A percentile compares a stretch with the other conserved stretches of the same genome.
phyloP scores from a whole-genome alignment of 92 coral and sea anemone species.

The Heteractis magnifica region DNA sequence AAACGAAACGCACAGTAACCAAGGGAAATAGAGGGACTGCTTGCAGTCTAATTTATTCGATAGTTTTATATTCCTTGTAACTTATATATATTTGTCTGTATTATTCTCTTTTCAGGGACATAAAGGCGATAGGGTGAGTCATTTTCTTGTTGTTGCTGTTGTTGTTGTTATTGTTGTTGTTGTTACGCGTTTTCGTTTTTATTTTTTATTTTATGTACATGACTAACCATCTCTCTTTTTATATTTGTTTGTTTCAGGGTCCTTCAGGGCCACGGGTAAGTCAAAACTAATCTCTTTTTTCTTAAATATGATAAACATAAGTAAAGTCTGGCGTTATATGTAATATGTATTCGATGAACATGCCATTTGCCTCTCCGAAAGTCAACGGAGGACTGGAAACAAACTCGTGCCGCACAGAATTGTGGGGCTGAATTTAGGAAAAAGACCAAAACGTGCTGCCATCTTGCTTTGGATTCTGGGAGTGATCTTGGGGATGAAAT shows the following conservation, averaged over 20 bases:
- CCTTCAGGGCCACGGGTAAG: conserved; percentile 67
- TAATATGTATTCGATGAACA: too few species aligned
- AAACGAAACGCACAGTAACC: too few species aligned
- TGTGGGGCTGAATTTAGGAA: too few species aligned
- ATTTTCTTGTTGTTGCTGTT: background rate
- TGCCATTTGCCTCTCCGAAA: too few species aligned
- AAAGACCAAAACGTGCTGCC: too few species aligned
- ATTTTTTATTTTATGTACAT: background rate
- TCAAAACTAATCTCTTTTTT: background rate
- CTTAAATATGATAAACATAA: too few species aligned
- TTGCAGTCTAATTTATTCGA: background rate
- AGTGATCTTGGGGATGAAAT: too few species aligned
- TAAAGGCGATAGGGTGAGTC: conserved; percentile 33
- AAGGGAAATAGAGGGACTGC: too few species aligned
- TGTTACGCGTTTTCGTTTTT: background rate
- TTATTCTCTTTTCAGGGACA: conserved; percentile 6
- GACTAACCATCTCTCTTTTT: background rate
- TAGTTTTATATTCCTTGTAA: background rate
- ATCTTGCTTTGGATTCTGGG: too few species aligned
- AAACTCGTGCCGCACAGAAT: background rate
- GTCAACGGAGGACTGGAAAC: background rate
- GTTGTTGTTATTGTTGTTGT: background rate
- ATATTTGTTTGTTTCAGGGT: conserved; percentile 48
- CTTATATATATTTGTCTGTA: background rate
- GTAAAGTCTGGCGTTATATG: too few species aligned